A percentile compares a stretch with the other conserved stretches of the same genome.
These are phyloP conservation scores for Dipodomys stephensi DNA, from an alignment of 2,113 vertebrate species.

Conservation along the genomic window DNA sequence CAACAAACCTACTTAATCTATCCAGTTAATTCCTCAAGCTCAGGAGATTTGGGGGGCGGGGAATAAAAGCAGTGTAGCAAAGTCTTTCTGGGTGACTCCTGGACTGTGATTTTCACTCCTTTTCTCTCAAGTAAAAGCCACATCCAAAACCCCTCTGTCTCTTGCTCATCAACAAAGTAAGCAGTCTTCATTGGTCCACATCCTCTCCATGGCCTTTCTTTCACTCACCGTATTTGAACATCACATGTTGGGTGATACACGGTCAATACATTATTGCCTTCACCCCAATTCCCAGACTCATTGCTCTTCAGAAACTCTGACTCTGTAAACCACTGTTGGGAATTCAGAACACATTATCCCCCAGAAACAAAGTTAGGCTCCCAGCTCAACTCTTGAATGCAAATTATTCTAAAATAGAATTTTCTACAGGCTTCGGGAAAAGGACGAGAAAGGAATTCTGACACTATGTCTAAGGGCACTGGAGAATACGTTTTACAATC, in stretches of 20 bases:
- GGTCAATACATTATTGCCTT: neutral
- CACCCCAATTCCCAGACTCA: neutral
- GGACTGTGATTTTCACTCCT: neutral
- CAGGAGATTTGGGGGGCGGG: neutral
- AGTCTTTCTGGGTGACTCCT: neutral
- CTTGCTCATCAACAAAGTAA: neutral
- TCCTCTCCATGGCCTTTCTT: neutral
- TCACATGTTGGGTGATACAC: neutral
- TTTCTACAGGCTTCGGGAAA: slow-evolving; percentile 8
- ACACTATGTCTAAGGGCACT: neutral
- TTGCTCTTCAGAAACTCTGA: neutral
- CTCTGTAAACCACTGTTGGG: slow-evolving; percentile 24
- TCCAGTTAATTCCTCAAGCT: neutral
- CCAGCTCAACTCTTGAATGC: slow-evolving; percentile 42
- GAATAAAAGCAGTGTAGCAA: neutral
- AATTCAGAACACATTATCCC: slow-evolving; percentile 62
- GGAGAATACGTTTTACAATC: neutral
- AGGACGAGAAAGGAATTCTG: neutral
- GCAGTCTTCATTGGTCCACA: neutral
- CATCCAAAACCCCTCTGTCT: neutral
- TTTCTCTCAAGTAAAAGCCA: neutral
- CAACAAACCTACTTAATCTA: slow-evolving; percentile 17
- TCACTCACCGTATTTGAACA: neutral
- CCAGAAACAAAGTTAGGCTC: slow-evolving; percentile 54
- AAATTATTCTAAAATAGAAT: slow-evolving; percentile 38